Evolutionary conservation across 2,113 vertebrate genomes (phyloP).

Genomic region (Engraulis encrasicolus): DNA sequence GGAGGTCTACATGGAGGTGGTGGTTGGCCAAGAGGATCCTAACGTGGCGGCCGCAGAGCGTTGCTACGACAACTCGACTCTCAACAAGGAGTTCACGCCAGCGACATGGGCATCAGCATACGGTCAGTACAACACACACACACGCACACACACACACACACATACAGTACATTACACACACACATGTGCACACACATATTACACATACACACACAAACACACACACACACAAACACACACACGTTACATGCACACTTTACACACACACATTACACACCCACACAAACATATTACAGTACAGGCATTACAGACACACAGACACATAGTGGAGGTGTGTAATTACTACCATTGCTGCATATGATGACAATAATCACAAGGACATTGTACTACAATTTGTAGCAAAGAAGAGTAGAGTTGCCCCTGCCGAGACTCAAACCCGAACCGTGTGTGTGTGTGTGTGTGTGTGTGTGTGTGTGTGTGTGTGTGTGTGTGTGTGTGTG

Average conservation of each 20-base stretch:
- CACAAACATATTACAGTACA: too few relatives aligned
- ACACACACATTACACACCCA: neutral
- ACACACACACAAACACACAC: constrained; percentile 42
- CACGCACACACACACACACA: constrained; percentile 43
- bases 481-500: constrained; percentile 9
- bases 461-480: constrained; percentile 58
- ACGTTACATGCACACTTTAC: too few relatives aligned
- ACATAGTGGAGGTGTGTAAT: too few relatives aligned
- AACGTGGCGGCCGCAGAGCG: constrained; percentile 72
- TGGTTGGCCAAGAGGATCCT: constrained; percentile 90
- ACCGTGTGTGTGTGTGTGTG: constrained; percentile 73
- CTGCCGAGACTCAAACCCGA: too few relatives aligned
- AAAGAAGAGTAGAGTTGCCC: too few relatives aligned
- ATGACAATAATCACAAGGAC: too few relatives aligned
- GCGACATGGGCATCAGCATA: constrained; percentile 93
- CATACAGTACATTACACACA: too few relatives aligned
- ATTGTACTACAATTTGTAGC: too few relatives aligned
- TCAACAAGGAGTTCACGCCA: constrained; percentile 90
- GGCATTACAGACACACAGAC: too few relatives aligned
- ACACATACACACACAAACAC: neutral
- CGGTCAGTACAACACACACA: constrained; percentile 74
- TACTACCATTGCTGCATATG: too few relatives aligned
- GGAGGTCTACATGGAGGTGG: constrained; percentile 96
- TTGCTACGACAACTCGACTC: constrained; percentile 83
- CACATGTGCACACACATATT: neutral